Conservation (phyloP, 2,113 vertebrate species). For the Micromys minutus region DNA sequence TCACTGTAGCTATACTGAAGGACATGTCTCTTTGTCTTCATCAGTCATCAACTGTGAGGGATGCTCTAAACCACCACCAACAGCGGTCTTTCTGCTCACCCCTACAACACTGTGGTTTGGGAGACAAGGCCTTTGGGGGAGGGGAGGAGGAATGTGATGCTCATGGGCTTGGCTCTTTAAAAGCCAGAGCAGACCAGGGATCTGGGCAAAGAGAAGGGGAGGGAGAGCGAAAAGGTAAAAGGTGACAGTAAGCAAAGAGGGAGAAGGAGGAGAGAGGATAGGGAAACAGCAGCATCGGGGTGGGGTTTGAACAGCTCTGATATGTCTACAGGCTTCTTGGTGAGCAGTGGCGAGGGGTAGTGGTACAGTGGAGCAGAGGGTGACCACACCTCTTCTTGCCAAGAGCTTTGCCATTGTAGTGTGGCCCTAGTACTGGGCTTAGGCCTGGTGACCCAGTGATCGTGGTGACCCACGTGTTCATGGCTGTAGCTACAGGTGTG, state of each 20-base stretch:
- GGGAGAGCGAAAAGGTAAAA: background rate
- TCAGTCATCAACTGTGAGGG: background rate
- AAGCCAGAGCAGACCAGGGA: background rate
- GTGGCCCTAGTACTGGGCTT: too few species aligned
- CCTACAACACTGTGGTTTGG: background rate
- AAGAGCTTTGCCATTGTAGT: background rate
- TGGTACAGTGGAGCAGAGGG: background rate
- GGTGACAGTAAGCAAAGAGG: too few species aligned
- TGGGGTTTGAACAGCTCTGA: background rate
- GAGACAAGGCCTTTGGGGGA: background rate
- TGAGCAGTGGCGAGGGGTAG: fast-evolving
- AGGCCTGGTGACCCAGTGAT: background rate
- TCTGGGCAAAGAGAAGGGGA: background rate
- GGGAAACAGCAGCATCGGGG: background rate
- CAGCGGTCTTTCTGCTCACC: background rate
- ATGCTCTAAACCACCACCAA: background rate
- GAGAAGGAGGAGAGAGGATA: too few species aligned
- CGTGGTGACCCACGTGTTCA: too few species aligned
- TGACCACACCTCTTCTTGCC: background rate
- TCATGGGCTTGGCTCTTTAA: background rate
- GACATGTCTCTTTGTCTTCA: background rate
- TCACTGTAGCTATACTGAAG: background rate
- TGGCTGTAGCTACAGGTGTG: background rate
- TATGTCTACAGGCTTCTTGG: background rate
- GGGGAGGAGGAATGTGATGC: background rate